These are phyloP conservation scores for Cremastinae sp. DNA, from an alignment of 2,888 invertebrate genomes.

Conservation along the genomic window DNA sequence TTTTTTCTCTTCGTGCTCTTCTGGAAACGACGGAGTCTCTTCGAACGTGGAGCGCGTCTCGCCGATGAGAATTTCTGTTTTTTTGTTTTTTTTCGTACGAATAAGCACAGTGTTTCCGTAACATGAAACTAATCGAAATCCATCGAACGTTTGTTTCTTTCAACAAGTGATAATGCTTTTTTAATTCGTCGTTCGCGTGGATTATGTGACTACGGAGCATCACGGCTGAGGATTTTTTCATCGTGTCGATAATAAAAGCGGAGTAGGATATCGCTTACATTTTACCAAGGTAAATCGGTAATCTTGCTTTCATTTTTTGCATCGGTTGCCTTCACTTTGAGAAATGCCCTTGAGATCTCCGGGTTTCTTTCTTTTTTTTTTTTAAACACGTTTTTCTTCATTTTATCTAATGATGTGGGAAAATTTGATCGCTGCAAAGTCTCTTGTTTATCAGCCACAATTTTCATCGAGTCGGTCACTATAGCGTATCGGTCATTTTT, in stretches of 20 bases:
- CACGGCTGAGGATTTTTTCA: conserved; percentile 1
- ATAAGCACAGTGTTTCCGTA: conserved; percentile 22
- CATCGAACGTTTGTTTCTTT: neutral
- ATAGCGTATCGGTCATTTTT: neutral
- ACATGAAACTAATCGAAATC: neutral
- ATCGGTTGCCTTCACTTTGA: neutral
- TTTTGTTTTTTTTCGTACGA: conserved; percentile 20
- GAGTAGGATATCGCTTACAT: neutral
- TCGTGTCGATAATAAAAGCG: conserved; percentile 6
- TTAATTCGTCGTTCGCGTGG: neutral
- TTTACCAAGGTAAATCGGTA: conserved; percentile 20
- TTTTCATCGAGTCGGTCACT: too few relatives aligned
- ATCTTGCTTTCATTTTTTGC: neutral
- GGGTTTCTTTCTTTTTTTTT: too few relatives aligned
- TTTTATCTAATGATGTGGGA: too few relatives aligned
- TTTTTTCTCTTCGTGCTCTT: too few relatives aligned
- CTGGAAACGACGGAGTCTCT: too few relatives aligned
- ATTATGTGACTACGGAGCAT: conserved; percentile 6
- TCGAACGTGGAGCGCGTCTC: too few relatives aligned
- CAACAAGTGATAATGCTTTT: neutral
- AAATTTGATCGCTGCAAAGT: too few relatives aligned
- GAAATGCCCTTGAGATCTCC: neutral
- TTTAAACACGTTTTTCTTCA: too few relatives aligned
- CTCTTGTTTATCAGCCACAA: too few relatives aligned
- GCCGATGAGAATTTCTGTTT: too few relatives aligned